These are phyloP conservation scores for Tolypeutes matacus DNA, from an alignment of 2,797 vertebrate genomes.

Conservation along the genomic window DNA sequence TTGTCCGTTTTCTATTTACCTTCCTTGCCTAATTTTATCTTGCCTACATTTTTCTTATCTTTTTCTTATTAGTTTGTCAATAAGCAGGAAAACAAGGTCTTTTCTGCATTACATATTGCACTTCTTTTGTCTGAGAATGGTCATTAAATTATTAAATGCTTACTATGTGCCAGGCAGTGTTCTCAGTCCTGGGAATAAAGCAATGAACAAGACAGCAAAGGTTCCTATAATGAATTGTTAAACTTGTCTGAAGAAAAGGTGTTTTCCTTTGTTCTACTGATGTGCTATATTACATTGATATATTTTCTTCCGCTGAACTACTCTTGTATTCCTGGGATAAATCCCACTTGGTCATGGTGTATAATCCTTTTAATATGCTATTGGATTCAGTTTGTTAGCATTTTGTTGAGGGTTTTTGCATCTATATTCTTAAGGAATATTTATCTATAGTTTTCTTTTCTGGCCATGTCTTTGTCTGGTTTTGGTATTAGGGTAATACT, in stretches of 20 bases:
- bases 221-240: neutral
- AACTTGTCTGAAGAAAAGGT: slow-evolving; percentile 25
- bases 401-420: too few relatives aligned
- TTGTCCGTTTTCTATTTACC: neutral
- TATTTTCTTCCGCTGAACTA: too few relatives aligned
- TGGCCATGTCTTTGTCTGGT: too few relatives aligned
- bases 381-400: too few relatives aligned
- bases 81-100: neutral
- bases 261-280: neutral
- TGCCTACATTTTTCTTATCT: neutral
- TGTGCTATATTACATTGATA: too few relatives aligned
- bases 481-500: too few relatives aligned
- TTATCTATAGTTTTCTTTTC: too few relatives aligned
- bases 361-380: too few relatives aligned
- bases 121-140: neutral
- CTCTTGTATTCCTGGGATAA: too few relatives aligned
- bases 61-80: slow-evolving; percentile 13
- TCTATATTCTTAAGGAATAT: too few relatives aligned
- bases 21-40: neutral
- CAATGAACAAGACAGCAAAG: neutral
- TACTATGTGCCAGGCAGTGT: neutral
- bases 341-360: too few relatives aligned
- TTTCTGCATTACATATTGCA: neutral
- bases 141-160: neutral
- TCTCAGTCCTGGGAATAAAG: neutral